These are phyloP conservation scores for Macropodus opercularis DNA, from an alignment of 2,797 vertebrate genomes.

Conservation along the genomic window DNA sequence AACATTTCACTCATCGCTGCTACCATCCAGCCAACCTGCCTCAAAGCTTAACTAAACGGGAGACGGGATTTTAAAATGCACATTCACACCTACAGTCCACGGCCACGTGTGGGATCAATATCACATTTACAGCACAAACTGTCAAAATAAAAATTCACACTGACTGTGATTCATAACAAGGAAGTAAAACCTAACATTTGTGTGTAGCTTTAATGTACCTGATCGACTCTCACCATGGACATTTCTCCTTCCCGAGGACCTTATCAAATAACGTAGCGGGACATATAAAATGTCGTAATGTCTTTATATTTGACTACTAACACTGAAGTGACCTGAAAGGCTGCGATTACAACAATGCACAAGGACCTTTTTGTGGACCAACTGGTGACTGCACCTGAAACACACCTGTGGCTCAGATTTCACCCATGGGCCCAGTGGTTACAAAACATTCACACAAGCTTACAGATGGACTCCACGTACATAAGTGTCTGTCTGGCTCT, in stretches of 20 bases:
- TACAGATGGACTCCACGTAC: conserved; percentile 31
- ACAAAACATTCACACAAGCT: conserved; percentile 42
- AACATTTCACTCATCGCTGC: conserved; percentile 50
- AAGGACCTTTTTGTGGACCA: conserved; percentile 29
- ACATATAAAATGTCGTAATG: conserved; percentile 37
- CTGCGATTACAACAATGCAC: conserved; percentile 37
- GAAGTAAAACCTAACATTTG: conserved; percentile 19
- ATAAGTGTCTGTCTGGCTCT: conserved; percentile 41
- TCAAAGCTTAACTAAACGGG: conserved; percentile 5
- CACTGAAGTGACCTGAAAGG: conserved; percentile 25
- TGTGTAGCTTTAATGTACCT: conserved; percentile 12
- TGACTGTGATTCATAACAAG: conserved; percentile 14
- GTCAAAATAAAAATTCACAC: too few relatives aligned
- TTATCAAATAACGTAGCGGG: conserved; percentile 6
- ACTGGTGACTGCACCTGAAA: conserved; percentile 50
- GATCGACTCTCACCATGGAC: conserved; percentile 32
- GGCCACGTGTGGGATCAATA: too few relatives aligned
- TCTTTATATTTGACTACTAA: conserved; percentile 29
- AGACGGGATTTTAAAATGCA: not conserved
- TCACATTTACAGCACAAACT: too few relatives aligned
- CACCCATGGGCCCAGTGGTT: conserved; percentile 31
- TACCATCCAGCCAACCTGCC: conserved; percentile 10
- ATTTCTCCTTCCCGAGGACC: conserved; percentile 4
- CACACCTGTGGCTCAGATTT: conserved; percentile 70
- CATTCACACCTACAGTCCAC: not conserved